phyloP scores from a whole-genome alignment of 2,888 invertebrate species.

The Pammene aurita region DNA sequence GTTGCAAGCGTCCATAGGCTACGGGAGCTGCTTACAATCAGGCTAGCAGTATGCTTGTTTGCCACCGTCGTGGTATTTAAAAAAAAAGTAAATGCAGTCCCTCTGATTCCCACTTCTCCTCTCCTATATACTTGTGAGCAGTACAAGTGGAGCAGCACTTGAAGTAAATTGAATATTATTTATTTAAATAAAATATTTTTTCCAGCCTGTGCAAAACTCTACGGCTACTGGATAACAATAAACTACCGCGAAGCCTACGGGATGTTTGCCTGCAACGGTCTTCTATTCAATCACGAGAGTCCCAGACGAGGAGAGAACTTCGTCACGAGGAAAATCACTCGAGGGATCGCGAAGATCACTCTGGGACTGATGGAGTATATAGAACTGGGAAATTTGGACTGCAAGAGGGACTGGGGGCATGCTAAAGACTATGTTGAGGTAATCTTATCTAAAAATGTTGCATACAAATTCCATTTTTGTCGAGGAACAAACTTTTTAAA shows the following conservation, averaged over 20 bases:
- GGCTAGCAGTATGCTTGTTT: too few relatives aligned
- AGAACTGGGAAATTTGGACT: conserved; percentile 97
- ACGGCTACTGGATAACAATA: conserved; percentile 97
- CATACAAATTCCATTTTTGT: too few relatives aligned
- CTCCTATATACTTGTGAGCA: too few relatives aligned
- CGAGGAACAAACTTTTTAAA: too few relatives aligned
- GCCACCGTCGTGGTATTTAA: too few relatives aligned
- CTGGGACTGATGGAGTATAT: conserved; percentile 92
- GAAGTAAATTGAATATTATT: too few relatives aligned
- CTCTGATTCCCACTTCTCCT: too few relatives aligned
- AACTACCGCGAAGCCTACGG: conserved; percentile 98
- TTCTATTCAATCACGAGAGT: conserved; percentile 98
- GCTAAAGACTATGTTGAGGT: conserved; percentile 98
- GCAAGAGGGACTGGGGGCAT: conserved; percentile 99
- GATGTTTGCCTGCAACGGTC: conserved; percentile 98
- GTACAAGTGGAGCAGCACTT: too few relatives aligned
- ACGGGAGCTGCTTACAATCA: too few relatives aligned
- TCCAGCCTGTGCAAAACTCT: conserved; percentile 96
- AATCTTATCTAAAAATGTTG: conserved; percentile 42
- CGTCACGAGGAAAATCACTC: conserved; percentile 98
- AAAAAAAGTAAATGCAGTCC: too few relatives aligned
- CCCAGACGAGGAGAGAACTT: conserved; percentile 98
- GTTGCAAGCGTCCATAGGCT: too few relatives aligned
- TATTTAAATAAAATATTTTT: background rate
- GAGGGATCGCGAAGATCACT: conserved; percentile 98